These are phyloP conservation scores for Phylloscopus trochilus DNA, from an alignment of 2,113 vertebrate genomes.

Conservation along the genomic window DNA sequence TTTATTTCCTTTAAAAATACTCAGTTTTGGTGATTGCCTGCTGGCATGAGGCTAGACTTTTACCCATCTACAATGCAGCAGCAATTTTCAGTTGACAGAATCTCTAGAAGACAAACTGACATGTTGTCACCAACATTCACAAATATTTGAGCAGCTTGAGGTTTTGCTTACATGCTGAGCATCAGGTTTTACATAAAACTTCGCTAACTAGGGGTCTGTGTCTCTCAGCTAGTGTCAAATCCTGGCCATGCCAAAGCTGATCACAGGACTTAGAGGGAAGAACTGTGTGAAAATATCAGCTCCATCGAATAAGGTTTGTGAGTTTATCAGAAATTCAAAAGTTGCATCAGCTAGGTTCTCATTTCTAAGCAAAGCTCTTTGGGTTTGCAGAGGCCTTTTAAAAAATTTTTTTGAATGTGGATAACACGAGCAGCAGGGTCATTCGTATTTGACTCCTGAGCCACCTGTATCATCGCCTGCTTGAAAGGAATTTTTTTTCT, in stretches of 20 bases:
- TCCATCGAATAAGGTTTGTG: neutral
- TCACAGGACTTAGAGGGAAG: neutral
- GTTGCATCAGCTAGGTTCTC: neutral
- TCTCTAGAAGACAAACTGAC: neutral
- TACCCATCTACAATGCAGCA: neutral
- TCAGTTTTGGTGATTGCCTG: neutral
- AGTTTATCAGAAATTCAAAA: neutral
- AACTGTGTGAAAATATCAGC: neutral
- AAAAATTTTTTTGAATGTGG: accelerated
- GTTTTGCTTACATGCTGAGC: neutral
- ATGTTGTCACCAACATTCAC: neutral
- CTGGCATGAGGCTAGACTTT: neutral
- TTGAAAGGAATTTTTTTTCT: neutral
- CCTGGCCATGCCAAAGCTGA: neutral
- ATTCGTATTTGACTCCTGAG: neutral
- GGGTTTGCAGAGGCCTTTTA: neutral
- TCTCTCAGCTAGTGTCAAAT: neutral
- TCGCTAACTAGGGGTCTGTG: neutral
- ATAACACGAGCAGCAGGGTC: neutral
- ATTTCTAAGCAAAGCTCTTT: neutral
- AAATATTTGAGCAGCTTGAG: neutral
- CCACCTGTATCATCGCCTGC: neutral
- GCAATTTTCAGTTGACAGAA: neutral
- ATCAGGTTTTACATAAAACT: neutral
- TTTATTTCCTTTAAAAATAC: neutral